Evolutionary conservation across 2,888 invertebrate species (phyloP), one percentile per base, ranked within the genome.

Genomic region (Eupithecia vulgata): DNA sequence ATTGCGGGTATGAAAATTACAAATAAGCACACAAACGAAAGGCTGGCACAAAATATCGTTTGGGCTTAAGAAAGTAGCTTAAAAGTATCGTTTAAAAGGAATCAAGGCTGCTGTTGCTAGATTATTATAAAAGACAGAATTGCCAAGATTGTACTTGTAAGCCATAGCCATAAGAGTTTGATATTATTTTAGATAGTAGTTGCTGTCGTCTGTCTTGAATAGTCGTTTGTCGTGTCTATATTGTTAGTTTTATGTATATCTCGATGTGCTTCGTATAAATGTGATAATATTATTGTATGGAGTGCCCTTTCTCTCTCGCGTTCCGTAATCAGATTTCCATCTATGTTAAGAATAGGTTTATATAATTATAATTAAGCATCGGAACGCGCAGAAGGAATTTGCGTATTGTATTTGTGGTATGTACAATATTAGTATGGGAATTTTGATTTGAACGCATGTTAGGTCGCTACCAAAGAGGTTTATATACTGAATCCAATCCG

Each of bases 31-130:
- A 74, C 48, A 75, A 74, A 77, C 73, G 74, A 77, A 78, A 79
- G 71, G 80, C 76, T 71, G 79, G 79, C 80, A 80, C 76, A 79
- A 80, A 79, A 76, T 80, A 76, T 73, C 74, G 75, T 70, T 78
- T 77, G 70, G 78, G 78, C 76, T 75, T 78, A 76, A 77, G 76
- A 75, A 69, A 72, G 83, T 87, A 84, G 84, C 79, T 65, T 65
- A 65, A 67, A 79, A 79, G 76, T 81, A 81, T 78, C 79, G 79
- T 80, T 57, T 81, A 77, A 83, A 82, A 82, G 81, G 84, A 87
- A 87, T 83, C 84, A 88, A 90, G 90, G 90, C 90, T 89, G 89
- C 85, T 83, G 83, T 84, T 85, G 86, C 83, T 88, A 87, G 83
- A 52, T 21, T 52, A 82, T 79, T 85, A 82, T 79, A 78, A 76